phyloP scores from a whole-genome alignment of 2,797 vertebrate genomes.

The Propithecus deckenii region DNA sequence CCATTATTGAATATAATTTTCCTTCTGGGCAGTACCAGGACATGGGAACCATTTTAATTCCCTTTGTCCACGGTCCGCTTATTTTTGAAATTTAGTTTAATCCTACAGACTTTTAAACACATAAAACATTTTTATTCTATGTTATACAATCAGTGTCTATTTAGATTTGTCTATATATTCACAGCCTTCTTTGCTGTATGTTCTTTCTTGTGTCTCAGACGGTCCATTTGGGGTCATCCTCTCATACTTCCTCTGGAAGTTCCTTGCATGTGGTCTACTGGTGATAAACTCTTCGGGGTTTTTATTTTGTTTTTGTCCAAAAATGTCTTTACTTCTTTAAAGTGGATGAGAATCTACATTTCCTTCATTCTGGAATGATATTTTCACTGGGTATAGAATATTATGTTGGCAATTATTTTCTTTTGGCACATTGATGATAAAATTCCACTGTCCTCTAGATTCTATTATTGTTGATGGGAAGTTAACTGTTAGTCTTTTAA shows the following conservation, averaged over 20 bases:
- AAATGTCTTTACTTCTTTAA: neutral
- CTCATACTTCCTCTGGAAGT: neutral
- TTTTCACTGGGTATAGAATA: neutral
- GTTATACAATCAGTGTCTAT: neutral
- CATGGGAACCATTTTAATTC: neutral
- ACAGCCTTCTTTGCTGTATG: neutral
- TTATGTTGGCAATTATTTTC: neutral
- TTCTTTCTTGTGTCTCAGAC: neutral
- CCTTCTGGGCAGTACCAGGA: neutral
- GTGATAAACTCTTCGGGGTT: neutral
- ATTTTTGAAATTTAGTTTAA: neutral
- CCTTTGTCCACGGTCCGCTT: neutral
- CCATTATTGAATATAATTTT: neutral
- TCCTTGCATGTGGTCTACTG: neutral
- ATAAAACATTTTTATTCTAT: neutral
- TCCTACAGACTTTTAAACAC: neutral
- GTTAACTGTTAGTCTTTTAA: neutral
- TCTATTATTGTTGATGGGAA: neutral
- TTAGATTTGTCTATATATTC: neutral
- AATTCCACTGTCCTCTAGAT: neutral
- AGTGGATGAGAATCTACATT: neutral
- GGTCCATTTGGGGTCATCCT: neutral
- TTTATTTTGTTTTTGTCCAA: neutral
- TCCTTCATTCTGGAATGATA: neutral
- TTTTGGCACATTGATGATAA: neutral